Evolutionary conservation across 2,797 vertebrate species (phyloP).

Genomic region (Phoeniculus purpureus): DNA sequence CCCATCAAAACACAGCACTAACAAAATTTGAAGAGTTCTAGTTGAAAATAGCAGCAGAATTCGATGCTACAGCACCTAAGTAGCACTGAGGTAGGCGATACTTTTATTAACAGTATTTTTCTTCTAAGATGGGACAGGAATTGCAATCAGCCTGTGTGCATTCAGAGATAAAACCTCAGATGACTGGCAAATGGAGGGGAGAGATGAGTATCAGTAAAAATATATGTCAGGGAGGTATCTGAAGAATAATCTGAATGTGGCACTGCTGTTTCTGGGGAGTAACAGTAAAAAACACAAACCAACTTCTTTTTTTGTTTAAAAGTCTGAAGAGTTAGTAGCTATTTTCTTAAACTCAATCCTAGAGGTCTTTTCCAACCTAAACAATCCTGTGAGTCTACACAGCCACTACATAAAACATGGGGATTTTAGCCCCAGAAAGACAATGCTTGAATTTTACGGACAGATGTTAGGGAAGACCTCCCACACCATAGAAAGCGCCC

Average conservation of each 20-base stretch:
- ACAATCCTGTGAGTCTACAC: too few relatives aligned
- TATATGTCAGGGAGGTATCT: neutral
- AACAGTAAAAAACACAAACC: neutral
- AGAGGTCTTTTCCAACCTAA: too few relatives aligned
- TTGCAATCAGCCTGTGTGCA: neutral
- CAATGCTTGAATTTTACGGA: too few relatives aligned
- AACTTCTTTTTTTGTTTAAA: neutral
- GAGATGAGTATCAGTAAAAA: neutral
- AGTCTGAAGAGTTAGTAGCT: neutral
- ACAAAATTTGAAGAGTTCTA: neutral
- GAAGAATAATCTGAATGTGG: fast-evolving
- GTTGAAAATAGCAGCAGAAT: neutral
- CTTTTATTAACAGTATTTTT: neutral
- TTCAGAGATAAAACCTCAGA: neutral
- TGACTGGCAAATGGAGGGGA: neutral
- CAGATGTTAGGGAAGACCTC: too few relatives aligned
- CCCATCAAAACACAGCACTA: neutral
- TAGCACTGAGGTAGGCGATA: neutral
- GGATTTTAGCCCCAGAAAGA: too few relatives aligned
- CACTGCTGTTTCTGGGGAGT: neutral
- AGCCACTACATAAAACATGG: too few relatives aligned
- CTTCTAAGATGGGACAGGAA: neutral
- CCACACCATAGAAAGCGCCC: too few relatives aligned
- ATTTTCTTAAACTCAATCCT: neutral
- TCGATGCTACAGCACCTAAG: neutral